Evolutionary conservation across 2,113 vertebrate species (phyloP).

Genomic region (Strigops habroptila): DNA sequence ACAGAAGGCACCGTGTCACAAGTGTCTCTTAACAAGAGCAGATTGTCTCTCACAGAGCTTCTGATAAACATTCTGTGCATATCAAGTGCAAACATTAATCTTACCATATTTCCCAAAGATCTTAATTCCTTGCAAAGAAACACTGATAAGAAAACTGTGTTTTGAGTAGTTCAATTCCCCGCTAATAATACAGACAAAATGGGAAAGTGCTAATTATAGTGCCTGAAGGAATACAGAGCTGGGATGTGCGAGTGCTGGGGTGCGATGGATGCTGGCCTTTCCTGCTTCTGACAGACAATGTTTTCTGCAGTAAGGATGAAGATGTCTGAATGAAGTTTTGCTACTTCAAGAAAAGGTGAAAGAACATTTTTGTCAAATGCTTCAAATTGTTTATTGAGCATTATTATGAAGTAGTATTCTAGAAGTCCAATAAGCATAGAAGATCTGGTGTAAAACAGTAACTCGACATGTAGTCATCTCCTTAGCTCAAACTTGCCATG

Average conservation of each 20-base stretch:
- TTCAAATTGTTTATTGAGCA: background rate
- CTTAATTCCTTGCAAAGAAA: background rate
- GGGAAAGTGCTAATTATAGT: background rate
- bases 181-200: background rate
- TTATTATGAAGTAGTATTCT: background rate
- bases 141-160: background rate
- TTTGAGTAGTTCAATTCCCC: background rate
- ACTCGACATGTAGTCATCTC: background rate
- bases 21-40: background rate
- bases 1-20: background rate
- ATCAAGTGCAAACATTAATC: background rate
- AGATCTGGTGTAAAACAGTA: background rate
- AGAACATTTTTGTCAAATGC: background rate
- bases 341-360: background rate
- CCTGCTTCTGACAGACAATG: background rate
- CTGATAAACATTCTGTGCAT: background rate
- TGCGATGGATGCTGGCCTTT: background rate
- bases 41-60: background rate
- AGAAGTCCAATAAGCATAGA: background rate
- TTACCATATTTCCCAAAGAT: background rate
- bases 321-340: background rate
- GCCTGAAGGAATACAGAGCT: background rate
- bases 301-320: background rate
- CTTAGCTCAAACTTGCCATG: background rate
- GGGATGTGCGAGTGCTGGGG: background rate